Evolutionary conservation across 2,888 invertebrate genomes (phyloP).

Genomic region (Archips crataeganus): DNA sequence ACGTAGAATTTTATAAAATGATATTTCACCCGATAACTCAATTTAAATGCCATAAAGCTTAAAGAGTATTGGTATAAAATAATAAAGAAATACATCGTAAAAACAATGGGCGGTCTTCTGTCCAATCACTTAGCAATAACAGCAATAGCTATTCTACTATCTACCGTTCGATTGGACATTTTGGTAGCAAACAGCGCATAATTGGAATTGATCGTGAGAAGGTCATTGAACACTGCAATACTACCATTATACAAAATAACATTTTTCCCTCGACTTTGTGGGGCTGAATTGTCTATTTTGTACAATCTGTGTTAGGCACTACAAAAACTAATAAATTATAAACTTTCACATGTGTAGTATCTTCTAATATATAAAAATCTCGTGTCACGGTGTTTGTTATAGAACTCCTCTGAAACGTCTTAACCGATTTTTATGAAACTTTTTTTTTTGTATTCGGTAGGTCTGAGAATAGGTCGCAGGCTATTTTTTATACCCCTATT

Average conservation of each 20-base stretch:
- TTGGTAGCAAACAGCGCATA: conserved; percentile 28
- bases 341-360: too few relatives aligned
- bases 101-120: conserved; percentile 34
- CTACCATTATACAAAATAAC: background rate
- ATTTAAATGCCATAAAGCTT: conserved; percentile 28
- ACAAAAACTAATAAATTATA: too few relatives aligned
- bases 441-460: too few relatives aligned
- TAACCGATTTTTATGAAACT: too few relatives aligned
- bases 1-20: background rate
- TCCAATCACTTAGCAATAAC: conserved; percentile 40
- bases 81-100: conserved; percentile 30
- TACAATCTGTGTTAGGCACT: too few relatives aligned
- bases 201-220: conserved; percentile 30
- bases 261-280: too few relatives aligned
- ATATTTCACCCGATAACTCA: conserved; percentile 3
- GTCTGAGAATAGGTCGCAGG: too few relatives aligned
- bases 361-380: too few relatives aligned
- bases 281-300: too few relatives aligned
- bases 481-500: too few relatives aligned
- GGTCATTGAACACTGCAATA: conserved; percentile 6
- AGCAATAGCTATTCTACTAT: conserved; percentile 13
- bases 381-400: too few relatives aligned
- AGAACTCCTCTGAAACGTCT: too few relatives aligned
- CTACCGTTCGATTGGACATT: conserved; percentile 26
- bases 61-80: conserved; percentile 22